Percentiles rank a stretch among this genome's conserved stretches.
phyloP scores from a whole-genome alignment of 2,113 vertebrate genomes.

The Macrotus californicus region DNA sequence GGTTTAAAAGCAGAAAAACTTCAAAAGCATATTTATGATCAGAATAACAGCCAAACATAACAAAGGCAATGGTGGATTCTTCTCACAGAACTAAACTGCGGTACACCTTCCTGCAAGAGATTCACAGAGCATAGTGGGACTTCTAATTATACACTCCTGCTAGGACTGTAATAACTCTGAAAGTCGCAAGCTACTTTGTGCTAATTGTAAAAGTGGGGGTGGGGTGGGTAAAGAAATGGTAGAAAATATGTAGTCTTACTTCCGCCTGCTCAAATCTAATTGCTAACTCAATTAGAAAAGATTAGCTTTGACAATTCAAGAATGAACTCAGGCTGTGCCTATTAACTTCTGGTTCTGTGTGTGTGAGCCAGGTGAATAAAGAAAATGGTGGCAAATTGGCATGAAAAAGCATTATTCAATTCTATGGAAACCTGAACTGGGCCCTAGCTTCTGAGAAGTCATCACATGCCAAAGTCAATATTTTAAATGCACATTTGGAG shows the following conservation, averaged over 20 bases:
- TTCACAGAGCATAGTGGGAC: neutral
- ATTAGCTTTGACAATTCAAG: neutral
- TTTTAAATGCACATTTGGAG: slow-evolving; percentile 21
- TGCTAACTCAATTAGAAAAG: neutral
- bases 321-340: slow-evolving; percentile 9
- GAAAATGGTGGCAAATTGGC: neutral
- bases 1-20: neutral
- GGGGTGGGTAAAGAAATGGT: neutral
- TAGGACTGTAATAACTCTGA: neutral
- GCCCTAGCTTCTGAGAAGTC: neutral
- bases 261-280: neutral
- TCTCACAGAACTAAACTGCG: neutral
- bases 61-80: neutral
- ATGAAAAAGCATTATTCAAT: neutral
- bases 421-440: neutral
- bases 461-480: neutral
- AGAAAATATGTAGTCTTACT: neutral
- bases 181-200: neutral
- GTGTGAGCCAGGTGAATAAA: neutral
- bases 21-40: neutral
- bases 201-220: neutral
- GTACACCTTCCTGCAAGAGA: neutral
- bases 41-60: neutral
- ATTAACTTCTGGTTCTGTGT: neutral
- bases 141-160: neutral